Base-by-base conservation (phyloP, 2,113 vertebrate species). In the Actenoides hombroni region DNA sequence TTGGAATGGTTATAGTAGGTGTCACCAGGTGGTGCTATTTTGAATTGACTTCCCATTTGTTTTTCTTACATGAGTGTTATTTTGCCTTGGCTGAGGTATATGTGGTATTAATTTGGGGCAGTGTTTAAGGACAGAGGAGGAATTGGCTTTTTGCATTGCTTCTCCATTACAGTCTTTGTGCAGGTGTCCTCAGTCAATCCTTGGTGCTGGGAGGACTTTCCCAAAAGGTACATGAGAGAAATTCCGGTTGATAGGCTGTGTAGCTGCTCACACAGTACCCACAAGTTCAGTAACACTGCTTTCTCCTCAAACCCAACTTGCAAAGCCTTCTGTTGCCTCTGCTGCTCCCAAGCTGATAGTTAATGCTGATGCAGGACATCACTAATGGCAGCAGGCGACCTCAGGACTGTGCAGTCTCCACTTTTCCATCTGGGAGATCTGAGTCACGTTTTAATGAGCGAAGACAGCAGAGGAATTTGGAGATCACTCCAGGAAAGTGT, bases 401-500 rank as follows among this genome's bases (percentile, higher is more conserved):
- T 54, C 16, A 7, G 54, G 49, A 8, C 67, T 35, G 4, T 13
- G 4, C 48, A 42, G 44, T 83, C 67, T 71, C 56, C 29, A 44
- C 23, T 48, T 90, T 82, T 93, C 92, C 79, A 94, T 79, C 94
- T 86, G 88, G 90, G 64, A 86, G 70, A 70, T 56, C 77, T 96
- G 90, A 97, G 82, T 94, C 85, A 70, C 2, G 0, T 95, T 95
- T 96, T 95, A 86, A 95, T 2, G 7, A 94, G 78, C 6, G 1
- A 77, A 57, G 53, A 77, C 67, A 71, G 44, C 0, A 1, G 37
- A 91, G 63, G 75, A 96, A 96, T 85, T 54, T 80, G 37, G 79
- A 91, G 33, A 83, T 86, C 42, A 4, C 54, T 88, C 67, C 82
- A 94, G 92, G 68, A 86, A 95, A 91, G n/a, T 96, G 88, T 95